A percentile compares a stretch with the other conserved stretches of the same genome.
Evolutionary conservation across 1,140 invertebrate species (phyloP).

Genomic region (Micrasema longulum): DNA sequence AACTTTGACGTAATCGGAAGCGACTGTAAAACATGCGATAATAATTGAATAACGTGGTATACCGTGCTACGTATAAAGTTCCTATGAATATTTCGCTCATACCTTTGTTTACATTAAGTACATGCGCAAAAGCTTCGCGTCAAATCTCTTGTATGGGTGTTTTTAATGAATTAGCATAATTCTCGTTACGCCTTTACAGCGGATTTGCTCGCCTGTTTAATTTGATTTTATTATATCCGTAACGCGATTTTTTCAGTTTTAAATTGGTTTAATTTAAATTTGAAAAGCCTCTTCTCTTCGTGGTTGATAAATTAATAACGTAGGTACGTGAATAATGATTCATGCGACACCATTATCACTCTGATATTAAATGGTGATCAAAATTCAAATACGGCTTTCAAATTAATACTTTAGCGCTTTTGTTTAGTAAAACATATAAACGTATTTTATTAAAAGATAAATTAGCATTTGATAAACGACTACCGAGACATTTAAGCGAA

Average conservation of each 20-base stretch:
- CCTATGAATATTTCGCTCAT: slow-evolving; percentile 3
- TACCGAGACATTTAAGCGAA: too few relatives aligned
- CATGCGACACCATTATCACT: too few relatives aligned
- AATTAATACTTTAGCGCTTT: too few relatives aligned
- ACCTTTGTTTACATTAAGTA: slow-evolving; percentile 46
- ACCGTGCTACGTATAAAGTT: slow-evolving; percentile 12
- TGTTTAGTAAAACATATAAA: too few relatives aligned
- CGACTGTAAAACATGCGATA: slow-evolving; percentile 49
- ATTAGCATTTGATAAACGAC: too few relatives aligned
- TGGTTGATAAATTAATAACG: slow-evolving; percentile 28
- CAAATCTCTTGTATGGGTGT: slow-evolving; percentile 42
- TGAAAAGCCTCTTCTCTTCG: slow-evolving; percentile 9
- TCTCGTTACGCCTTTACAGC: slow-evolving; percentile 46
- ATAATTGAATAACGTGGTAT: slow-evolving; percentile 48
- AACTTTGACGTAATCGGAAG: slow-evolving; percentile 52
- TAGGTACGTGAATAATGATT: not conserved
- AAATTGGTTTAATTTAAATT: slow-evolving; percentile 41
- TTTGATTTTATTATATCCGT: slow-evolving; percentile 46
- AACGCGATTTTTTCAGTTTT: slow-evolving; percentile 39
- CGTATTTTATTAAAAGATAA: too few relatives aligned
- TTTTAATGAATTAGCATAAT: slow-evolving; percentile 52
- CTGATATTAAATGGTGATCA: too few relatives aligned
- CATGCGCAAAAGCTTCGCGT: slow-evolving; percentile 32
- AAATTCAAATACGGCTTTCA: too few relatives aligned
- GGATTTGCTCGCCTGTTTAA: slow-evolving; percentile 43